Conservation (phyloP, 2,113 vertebrate species). For the Macrotus californicus region DNA sequence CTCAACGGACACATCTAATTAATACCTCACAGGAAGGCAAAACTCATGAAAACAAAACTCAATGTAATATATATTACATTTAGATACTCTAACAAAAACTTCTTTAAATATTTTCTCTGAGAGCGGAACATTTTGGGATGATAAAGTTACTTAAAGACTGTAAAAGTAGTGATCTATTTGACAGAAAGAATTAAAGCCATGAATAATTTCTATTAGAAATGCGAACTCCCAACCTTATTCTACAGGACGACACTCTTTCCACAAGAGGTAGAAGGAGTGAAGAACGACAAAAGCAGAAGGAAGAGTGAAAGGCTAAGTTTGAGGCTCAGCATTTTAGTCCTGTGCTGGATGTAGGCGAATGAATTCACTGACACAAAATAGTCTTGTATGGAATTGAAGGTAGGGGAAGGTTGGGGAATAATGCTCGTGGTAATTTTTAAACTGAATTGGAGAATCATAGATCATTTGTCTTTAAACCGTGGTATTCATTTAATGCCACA, state of each 20-base stretch:
- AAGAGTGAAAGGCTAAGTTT: neutral
- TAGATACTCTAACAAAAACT: conserved; percentile 62
- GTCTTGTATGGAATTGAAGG: neutral
- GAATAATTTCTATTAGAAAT: conserved; percentile 78
- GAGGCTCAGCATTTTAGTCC: neutral
- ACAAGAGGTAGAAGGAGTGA: neutral
- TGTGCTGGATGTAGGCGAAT: neutral
- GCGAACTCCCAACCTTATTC: conserved; percentile 44
- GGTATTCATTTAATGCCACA: conserved; percentile 21
- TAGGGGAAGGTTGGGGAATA: neutral
- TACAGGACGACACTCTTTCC: neutral
- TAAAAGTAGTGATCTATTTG: conserved; percentile 77
- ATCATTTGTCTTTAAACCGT: conserved; percentile 24
- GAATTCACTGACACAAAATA: neutral
- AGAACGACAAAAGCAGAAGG: neutral
- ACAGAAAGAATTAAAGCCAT: conserved; percentile 76
- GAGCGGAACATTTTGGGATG: conserved; percentile 69
- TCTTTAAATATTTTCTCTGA: conserved; percentile 79
- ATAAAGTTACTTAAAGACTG: conserved; percentile 56
- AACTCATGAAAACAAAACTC: conserved; percentile 5
- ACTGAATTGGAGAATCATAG: neutral
- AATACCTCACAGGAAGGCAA: conserved; percentile 9
- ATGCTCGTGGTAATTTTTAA: conserved; percentile 17
- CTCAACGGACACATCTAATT: conserved; percentile 37
- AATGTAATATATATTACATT: conserved; percentile 30